Conservation (phyloP, 2,888 invertebrate species). For the Cephus pygmeus region DNA sequence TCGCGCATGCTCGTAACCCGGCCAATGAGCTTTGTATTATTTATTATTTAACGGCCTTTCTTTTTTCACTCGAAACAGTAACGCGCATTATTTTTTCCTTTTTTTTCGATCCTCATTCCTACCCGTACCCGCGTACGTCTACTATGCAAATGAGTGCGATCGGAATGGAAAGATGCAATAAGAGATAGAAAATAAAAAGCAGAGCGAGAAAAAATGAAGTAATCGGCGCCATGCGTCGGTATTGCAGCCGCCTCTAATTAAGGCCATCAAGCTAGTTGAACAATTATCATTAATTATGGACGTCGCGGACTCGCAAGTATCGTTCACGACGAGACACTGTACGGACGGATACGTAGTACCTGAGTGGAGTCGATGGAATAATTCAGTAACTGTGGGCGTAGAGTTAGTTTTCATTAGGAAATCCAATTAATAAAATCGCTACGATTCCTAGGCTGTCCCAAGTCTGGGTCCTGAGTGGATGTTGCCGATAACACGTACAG, state of each 20-base stretch:
- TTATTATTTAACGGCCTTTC: background rate
- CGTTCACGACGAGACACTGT: background rate
- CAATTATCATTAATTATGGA: slow-evolving; percentile 54
- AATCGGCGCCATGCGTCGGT: slow-evolving; percentile 21
- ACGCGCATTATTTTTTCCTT: background rate
- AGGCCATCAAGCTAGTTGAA: slow-evolving; percentile 54
- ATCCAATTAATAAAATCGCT: background rate
- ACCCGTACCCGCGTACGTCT: background rate
- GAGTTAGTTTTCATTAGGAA: background rate
- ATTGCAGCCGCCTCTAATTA: slow-evolving; percentile 49
- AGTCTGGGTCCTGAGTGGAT: background rate
- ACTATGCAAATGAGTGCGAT: background rate
- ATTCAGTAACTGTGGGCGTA: background rate
- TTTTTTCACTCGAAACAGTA: background rate
- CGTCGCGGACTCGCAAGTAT: slow-evolving; percentile 23
- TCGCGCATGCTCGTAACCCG: background rate
- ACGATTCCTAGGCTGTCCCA: background rate
- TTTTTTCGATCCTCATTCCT: background rate
- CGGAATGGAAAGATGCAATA: background rate
- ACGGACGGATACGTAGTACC: background rate
- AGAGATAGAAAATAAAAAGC: background rate
- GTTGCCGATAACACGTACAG: background rate
- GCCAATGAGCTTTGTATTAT: background rate
- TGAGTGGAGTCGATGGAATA: background rate
- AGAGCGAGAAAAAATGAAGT: background rate